phyloP scores from a whole-genome alignment of 37 sponge, comb jelly and placozoan genomes.

The Beroe forskalii region DNA sequence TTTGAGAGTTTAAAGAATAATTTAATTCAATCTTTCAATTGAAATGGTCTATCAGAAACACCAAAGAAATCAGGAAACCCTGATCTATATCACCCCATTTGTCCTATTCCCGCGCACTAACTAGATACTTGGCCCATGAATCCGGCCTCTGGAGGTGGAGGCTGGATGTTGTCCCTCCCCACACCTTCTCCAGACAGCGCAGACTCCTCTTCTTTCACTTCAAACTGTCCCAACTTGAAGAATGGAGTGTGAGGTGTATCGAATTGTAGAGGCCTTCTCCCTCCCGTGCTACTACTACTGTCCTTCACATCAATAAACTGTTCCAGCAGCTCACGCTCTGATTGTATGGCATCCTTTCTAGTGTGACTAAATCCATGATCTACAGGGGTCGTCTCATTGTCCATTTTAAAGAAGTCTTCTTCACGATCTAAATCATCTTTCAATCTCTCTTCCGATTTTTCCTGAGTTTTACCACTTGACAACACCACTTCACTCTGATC shows the following conservation, averaged over 20 bases:
- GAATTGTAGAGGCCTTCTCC: background rate
- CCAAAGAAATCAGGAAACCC: too few relatives aligned
- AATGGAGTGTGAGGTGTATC: background rate
- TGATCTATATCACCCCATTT: too few relatives aligned
- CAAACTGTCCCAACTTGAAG: constrained; percentile 8
- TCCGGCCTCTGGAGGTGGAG: background rate
- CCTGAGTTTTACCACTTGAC: background rate
- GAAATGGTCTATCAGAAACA: too few relatives aligned
- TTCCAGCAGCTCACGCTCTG: background rate
- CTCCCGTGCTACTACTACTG: background rate
- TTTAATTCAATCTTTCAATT: too few relatives aligned
- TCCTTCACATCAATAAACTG: background rate
- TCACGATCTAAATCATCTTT: too few relatives aligned
- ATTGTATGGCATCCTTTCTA: background rate
- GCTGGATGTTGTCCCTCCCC: background rate
- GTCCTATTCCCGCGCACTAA: too few relatives aligned
- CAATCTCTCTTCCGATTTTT: too few relatives aligned
- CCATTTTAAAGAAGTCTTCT: too few relatives aligned
- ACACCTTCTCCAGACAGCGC: background rate
- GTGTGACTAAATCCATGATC: background rate
- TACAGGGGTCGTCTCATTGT: background rate
- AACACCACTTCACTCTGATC: background rate
- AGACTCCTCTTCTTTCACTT: background rate
- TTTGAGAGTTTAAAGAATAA: too few relatives aligned
- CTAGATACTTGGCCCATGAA: background rate